Evolutionary conservation across 1,140 invertebrate genomes (phyloP), one percentile per base, ranked within the genome.

Genomic region (Drosophila carrolli): DNA sequence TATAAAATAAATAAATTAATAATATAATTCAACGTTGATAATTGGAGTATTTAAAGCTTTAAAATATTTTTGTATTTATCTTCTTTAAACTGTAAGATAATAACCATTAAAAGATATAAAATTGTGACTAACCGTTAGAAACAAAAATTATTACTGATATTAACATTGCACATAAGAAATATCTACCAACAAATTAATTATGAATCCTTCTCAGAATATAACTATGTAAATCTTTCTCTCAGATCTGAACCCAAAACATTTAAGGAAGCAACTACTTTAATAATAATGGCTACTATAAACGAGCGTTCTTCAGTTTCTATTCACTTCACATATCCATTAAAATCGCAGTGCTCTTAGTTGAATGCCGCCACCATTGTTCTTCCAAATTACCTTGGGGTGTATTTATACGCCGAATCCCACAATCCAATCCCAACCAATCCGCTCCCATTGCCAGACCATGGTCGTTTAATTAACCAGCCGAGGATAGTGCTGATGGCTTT

Each of bases 381-480:
- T 38, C n/a, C 37, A 40, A 68, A 70, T 68, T 70, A 32, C 62
- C 65, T 48, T 57, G 63, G 51, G 16, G 23, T 32, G 14, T 46
- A 68, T 68, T 48, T 56, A n/a, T 27, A 46, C 37, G 48, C 13
- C 47, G 40, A 41, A 32, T 61, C 47, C 56, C 56, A 59, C 16
- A 27, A 51, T 35, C 46, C 14, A 38, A 35, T 63, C 58, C 41
- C 6, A 16, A 13, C 13, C 53, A 67, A 37, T 19, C 32, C 27
- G 11, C 29, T 59, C 46, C 67, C 65, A 65, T 81, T 65, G 46
- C 60, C 65, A 65, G 44, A 43, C 55, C 77, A 62, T 76, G 58
- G 62, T 62, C 50, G 68, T 56, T 81, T 82, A 82, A 81, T 82
- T 82, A 82, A 82, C 50, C 75, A 62, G 61, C 59, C 53, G 44